Conservation (phyloP, 2,797 vertebrate species). For the Chelon labrosus region DNA sequence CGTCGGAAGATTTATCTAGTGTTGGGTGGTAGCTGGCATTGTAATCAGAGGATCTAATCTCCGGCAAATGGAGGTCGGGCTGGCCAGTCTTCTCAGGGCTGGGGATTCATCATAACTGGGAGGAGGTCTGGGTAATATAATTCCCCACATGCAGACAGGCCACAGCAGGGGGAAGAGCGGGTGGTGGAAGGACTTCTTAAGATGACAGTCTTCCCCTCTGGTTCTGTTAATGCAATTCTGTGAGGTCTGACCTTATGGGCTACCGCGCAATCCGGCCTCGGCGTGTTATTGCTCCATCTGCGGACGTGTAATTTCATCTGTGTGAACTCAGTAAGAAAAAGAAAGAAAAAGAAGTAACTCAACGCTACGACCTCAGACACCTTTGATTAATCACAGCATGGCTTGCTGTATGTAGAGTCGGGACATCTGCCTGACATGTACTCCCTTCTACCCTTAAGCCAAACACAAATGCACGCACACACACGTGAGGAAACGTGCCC, state of each 20-base stretch:
- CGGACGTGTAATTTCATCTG: slow-evolving; percentile 28
- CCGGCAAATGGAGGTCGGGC: slow-evolving; percentile 81
- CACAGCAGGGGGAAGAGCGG: slow-evolving; percentile 13
- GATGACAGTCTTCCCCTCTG: slow-evolving; percentile 63
- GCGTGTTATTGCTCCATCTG: slow-evolving; percentile 48
- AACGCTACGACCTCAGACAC: slow-evolving; percentile 40
- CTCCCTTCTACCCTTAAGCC: slow-evolving; percentile 13
- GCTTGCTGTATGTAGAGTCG: slow-evolving; percentile 17
- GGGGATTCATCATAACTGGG: slow-evolving; percentile 82
- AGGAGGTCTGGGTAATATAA: slow-evolving; percentile 81
- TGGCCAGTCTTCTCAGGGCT: slow-evolving; percentile 78
- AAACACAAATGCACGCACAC: not conserved
- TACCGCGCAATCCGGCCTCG: slow-evolving; percentile 11
- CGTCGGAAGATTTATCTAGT: slow-evolving; percentile 85
- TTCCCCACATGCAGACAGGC: slow-evolving; percentile 69
- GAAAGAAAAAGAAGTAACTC: slow-evolving; percentile 22
- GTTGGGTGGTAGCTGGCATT: slow-evolving; percentile 83
- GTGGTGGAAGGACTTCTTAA: slow-evolving; percentile 46
- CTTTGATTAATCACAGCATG: slow-evolving; percentile 63
- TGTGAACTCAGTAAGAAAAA: slow-evolving; percentile 14
- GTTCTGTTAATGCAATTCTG: slow-evolving; percentile 68
- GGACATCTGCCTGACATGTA: slow-evolving; percentile 52
- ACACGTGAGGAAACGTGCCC: not conserved
- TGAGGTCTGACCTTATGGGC: slow-evolving; percentile 57
- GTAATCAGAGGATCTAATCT: slow-evolving; percentile 86